Percentiles rank a stretch among this genome's conserved stretches.
Evolutionary conservation across 2,113 vertebrate species (phyloP).

Genomic region (Amblyopsis rosae): DNA sequence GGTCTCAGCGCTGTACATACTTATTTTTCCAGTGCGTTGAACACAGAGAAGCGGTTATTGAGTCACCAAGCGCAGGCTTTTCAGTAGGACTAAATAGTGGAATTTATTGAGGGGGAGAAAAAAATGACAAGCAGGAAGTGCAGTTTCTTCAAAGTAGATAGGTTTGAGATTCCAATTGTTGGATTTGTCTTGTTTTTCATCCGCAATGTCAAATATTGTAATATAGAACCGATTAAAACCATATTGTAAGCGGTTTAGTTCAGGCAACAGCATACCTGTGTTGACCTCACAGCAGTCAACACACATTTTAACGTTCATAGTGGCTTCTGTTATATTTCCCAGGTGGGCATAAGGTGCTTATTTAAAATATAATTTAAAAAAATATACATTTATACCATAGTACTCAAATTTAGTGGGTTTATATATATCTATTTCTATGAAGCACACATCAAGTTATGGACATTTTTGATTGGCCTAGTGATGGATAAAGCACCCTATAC

Average conservation of each 20-base stretch:
- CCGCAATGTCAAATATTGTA: conserved; percentile 8
- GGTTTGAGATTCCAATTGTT: conserved; percentile 52
- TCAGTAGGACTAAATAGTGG: conserved; percentile 39
- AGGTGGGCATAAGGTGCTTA: conserved; percentile 41
- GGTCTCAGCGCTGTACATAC: conserved; percentile 75
- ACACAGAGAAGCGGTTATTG: conserved; percentile 19
- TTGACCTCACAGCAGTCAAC: conserved; percentile 15
- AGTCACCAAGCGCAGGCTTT: conserved; percentile 39
- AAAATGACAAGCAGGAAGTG: conserved; percentile 9
- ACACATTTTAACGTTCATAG: conserved; percentile 12
- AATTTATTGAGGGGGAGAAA: conserved; percentile 27
- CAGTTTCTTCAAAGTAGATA: conserved; percentile 57
- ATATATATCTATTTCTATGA: conserved; percentile 30
- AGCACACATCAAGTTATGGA: conserved; percentile 10
- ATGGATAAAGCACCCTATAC: conserved; percentile 8
- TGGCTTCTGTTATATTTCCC: conserved; percentile 42
- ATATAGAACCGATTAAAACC: neutral
- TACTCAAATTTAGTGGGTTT: conserved; percentile 26
- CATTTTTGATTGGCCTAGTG: conserved; percentile 31
- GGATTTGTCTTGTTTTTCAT: neutral
- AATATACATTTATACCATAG: conserved; percentile 39
- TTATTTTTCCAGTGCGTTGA: conserved; percentile 72
- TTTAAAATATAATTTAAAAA: conserved; percentile 26
- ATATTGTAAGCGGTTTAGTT: neutral
- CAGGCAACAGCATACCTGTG: conserved; percentile 13